A percentile compares a stretch with the other conserved stretches of the same genome.
These are phyloP conservation scores for Uloborus diversus DNA, from an alignment of 1,140 invertebrate species.

Conservation along the genomic window DNA sequence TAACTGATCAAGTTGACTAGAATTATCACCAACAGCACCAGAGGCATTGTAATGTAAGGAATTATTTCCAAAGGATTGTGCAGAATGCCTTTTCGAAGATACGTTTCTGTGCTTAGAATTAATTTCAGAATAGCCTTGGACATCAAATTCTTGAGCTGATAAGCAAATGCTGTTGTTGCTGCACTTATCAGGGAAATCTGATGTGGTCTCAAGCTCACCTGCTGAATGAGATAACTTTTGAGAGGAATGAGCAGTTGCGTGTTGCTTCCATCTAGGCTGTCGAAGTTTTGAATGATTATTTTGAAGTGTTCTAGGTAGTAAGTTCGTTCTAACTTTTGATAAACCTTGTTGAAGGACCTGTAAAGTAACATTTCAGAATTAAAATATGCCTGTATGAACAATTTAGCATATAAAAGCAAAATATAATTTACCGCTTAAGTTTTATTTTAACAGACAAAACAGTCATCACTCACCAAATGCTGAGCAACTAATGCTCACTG, in stretches of 20 bases:
- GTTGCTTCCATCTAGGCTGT: conserved; percentile 16
- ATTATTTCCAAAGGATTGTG: background rate
- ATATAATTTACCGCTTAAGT: no score
- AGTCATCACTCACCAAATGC: no score
- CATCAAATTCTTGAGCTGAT: conserved; percentile 42
- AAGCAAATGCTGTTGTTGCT: conserved; percentile 11
- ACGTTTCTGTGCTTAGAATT: background rate
- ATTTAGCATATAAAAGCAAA: no score
- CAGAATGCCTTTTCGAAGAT: no score
- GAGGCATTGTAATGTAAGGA: background rate
- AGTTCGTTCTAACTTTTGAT: background rate
- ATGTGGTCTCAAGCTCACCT: conserved; percentile 33
- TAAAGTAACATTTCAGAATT: no score
- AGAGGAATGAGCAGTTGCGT: conserved; percentile 1
- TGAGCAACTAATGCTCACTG: no score
- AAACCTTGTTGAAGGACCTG: no score
- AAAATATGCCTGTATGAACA: no score
- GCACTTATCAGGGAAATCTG: conserved; percentile 6
- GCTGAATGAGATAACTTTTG: conserved; percentile 41
- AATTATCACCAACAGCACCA: no score
- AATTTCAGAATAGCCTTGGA: background rate
- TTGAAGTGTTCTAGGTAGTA: conserved; percentile 11
- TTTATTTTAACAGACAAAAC: no score
- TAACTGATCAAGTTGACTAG: no score
- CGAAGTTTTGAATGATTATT: background rate